These are phyloP conservation scores for Terebella lapidaria DNA, from an alignment of 2,888 invertebrate genomes.

Conservation along the genomic window DNA sequence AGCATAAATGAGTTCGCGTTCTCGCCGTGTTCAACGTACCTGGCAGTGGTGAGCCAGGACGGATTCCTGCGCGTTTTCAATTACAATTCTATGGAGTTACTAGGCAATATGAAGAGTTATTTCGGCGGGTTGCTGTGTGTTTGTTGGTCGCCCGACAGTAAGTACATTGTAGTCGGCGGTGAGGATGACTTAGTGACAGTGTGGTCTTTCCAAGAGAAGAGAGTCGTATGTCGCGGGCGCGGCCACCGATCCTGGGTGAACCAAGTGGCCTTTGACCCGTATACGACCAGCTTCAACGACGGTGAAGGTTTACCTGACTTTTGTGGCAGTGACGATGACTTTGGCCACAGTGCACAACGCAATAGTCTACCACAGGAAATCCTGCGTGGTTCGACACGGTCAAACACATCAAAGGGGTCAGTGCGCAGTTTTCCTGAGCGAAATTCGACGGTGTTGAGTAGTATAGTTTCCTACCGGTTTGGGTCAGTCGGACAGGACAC, in stretches of 20 bases:
- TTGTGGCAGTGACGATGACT: constrained; percentile 48
- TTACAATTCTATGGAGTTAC: constrained; percentile 93
- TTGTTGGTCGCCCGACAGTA: constrained; percentile 95
- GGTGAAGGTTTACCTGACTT: constrained; percentile 55
- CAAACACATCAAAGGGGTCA: constrained; percentile 16
- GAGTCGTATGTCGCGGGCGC: constrained; percentile 94
- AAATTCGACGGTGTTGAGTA: constrained; percentile 8
- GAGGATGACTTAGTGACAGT: constrained; percentile 98
- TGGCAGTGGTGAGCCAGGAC: constrained; percentile 82
- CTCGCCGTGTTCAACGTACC: constrained; percentile 86
- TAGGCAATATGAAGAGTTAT: constrained; percentile 86
- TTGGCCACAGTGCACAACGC: constrained; percentile 7
- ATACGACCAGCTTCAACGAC: constrained; percentile 62
- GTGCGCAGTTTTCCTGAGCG: constrained; percentile 7
- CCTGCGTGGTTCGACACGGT: constrained; percentile 18
- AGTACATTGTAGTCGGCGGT: constrained; percentile 87
- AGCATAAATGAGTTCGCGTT: constrained; percentile 93
- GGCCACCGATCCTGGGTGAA: constrained; percentile 98
- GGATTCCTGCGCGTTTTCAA: constrained; percentile 93
- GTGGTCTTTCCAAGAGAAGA: constrained; percentile 86
- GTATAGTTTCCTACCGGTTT: constrained; percentile 68
- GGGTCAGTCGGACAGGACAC: constrained; percentile 98
- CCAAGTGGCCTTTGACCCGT: constrained; percentile 75
- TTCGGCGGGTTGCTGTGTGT: constrained; percentile 97
- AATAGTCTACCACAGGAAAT: constrained; percentile 17